Base-by-base conservation (phyloP, 2,888 invertebrate genomes). In the Galeruca laticollis region DNA sequence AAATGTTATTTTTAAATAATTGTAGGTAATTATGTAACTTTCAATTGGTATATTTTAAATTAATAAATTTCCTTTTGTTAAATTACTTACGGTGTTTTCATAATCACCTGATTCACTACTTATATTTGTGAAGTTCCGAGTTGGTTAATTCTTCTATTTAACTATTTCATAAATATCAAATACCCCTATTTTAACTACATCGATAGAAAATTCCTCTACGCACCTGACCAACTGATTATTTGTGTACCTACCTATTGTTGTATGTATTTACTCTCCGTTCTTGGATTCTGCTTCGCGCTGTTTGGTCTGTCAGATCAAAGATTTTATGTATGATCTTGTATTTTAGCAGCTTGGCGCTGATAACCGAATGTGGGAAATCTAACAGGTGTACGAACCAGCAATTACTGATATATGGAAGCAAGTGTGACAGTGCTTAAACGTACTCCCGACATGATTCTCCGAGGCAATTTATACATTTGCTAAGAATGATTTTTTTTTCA, bases 311-410 rank as follows among this genome's bases (percentile, higher is more conserved):
- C 35, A 57, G 56, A 57, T 57, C 56, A 33, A 57, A 57, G 66
- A 66, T 66, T n/a, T n/a, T 60, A 66, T 51, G 35, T 66, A 66
- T 37, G 66, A 66, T 66, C 66, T 35, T 60, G 40, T 37, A n/a
- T 40, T 63, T 63, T 56, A 21, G 31, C 37, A 43, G 54, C 26
- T 54, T 56, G 18, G 26, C 43, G 26, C 9, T 20, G 63, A 63
- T 63, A 63, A 47, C 40, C 10, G 31, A 26, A 56, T 18, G 35
- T 40, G 43, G 33, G 33, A 62, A 62, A 62, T 6, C 15, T 10
- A 9, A 52, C 62, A 52, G 43, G 43, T 56, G 63, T 54, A 5
- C 5, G 31, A 20, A 26, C 5, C 59, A 37, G 10, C 15, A 56
- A 56, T 33, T 33, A 56, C 47, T 18, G 47, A 47, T 18, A 47